These are phyloP conservation scores for Erebia ligea DNA, from an alignment of 2,888 invertebrate genomes.

Conservation along the genomic window DNA sequence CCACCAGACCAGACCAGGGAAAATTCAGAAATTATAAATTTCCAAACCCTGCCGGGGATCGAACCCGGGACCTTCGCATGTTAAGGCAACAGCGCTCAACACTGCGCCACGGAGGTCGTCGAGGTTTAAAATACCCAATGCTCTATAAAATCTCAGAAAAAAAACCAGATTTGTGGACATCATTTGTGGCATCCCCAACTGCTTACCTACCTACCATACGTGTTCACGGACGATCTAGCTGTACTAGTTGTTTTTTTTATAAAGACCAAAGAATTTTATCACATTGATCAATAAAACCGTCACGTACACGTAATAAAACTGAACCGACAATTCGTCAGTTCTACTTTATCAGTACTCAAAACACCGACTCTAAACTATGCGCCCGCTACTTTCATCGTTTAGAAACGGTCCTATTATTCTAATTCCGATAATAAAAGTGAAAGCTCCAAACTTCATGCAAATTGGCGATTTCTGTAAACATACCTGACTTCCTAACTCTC, in stretches of 20 bases:
- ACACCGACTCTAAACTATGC: conserved; percentile 38
- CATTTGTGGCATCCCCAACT: too few species aligned
- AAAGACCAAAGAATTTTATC: conserved; percentile 2
- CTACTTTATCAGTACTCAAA: conserved; percentile 38
- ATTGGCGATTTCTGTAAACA: conserved; percentile 64
- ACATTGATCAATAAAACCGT: background rate
- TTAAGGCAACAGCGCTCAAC: too few species aligned
- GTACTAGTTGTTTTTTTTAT: background rate
- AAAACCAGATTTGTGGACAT: too few species aligned
- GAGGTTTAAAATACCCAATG: too few species aligned
- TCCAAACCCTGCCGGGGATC: too few species aligned
- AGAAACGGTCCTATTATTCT: conserved; percentile 57
- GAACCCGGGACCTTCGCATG: too few species aligned
- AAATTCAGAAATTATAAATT: too few species aligned
- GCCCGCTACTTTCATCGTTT: conserved; percentile 46
- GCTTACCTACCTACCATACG: background rate
- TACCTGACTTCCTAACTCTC: conserved; percentile 52
- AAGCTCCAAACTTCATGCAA: conserved; percentile 69
- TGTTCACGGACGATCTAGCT: background rate
- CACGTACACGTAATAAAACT: conserved; percentile 17
- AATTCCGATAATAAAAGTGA: conserved; percentile 72
- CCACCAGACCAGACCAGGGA: too few species aligned
- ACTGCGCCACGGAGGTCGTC: too few species aligned
- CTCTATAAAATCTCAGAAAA: too few species aligned
- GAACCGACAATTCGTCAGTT: conserved; percentile 13